Conservation (phyloP, 1,140 invertebrate genomes). For the Bombus superbus region DNA sequence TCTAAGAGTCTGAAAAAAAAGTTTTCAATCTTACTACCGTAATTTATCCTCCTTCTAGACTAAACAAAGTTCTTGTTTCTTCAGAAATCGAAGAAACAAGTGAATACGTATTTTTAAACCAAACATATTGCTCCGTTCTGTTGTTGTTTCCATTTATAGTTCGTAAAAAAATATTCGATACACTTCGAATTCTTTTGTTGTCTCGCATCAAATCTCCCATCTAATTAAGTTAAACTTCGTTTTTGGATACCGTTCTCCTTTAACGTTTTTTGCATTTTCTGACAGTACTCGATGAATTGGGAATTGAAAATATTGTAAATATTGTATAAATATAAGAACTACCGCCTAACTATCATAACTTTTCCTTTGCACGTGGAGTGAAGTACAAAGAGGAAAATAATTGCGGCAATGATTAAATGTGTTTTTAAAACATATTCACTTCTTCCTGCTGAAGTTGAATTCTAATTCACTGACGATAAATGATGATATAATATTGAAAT, state of each 20-base stretch:
- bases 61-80: background rate
- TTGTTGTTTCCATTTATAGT: slow-evolving; percentile 23
- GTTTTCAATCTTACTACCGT: background rate
- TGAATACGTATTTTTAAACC: slow-evolving; percentile 1
- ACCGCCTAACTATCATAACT: no score
- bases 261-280: no score
- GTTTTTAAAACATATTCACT: background rate
- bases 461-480: background rate
- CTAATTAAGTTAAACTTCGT: background rate
- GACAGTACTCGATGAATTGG: no score
- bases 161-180: slow-evolving; percentile 3
- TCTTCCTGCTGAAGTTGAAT: background rate
- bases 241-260: background rate
- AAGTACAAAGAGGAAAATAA: background rate
- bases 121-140: background rate
- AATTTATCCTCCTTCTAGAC: background rate
- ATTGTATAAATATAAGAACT: no score
- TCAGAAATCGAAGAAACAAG: background rate
- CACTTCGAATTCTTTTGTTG: slow-evolving; percentile 7
- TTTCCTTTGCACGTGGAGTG: no score
- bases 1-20: background rate
- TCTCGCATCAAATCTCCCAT: background rate
- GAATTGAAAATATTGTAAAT: no score
- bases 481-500: background rate
- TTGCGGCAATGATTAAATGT: background rate